Percentiles rank a stretch among this genome's conserved stretches.
These are phyloP conservation scores for Heterotilapia buettikoferi DNA, from an alignment of 2,113 vertebrate genomes.

Conservation along the genomic window DNA sequence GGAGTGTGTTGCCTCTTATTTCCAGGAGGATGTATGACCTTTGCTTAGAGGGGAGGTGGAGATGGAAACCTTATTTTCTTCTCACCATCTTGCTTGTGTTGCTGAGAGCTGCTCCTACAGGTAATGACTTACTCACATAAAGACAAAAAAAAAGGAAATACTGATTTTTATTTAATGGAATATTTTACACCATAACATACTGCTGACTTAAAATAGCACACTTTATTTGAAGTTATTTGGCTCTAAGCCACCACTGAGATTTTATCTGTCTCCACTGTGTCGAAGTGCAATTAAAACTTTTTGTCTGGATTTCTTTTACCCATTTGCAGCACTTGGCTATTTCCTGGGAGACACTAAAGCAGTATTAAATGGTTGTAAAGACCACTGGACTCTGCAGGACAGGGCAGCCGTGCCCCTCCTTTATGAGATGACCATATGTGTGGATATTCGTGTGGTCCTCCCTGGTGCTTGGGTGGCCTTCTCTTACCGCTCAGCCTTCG, in stretches of 20 bases:
- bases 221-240: not conserved
- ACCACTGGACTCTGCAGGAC: constrained; percentile 70
- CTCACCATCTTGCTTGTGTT: not conserved
- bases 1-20: not conserved
- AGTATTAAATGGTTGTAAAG: constrained; percentile 55
- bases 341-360: constrained; percentile 70
- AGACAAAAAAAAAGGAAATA: not conserved
- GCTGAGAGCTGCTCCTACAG: not conserved
- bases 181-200: not conserved
- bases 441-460: constrained; percentile 56
- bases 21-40: constrained; percentile 28
- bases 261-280: not conserved
- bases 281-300: not conserved
- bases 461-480: constrained; percentile 70
- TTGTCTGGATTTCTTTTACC: not conserved
- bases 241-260: not conserved
- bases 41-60: not conserved
- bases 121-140: not conserved
- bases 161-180: not conserved
- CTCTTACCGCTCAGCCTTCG: constrained; percentile 53
- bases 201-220: not conserved
- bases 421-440: constrained; percentile 62
- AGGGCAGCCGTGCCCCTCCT: constrained; percentile 32
- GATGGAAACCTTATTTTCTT: not conserved
- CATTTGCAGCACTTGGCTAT: constrained; percentile 11